Conservation (phyloP, 2,888 invertebrate genomes). For the Platycnemis pennipes region DNA sequence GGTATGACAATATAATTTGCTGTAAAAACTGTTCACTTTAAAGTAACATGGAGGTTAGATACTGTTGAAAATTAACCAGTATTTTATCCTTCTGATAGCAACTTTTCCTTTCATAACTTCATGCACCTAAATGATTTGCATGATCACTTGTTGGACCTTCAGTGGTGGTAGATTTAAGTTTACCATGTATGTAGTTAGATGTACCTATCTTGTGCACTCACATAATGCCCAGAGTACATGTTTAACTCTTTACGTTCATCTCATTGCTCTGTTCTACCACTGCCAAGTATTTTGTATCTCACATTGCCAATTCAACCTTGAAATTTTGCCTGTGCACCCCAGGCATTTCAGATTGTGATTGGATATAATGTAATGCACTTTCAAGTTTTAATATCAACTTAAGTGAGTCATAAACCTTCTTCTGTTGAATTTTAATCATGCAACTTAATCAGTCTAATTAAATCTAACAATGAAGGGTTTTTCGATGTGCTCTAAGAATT, state of each 20-base stretch:
- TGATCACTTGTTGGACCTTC: slow-evolving; percentile 56
- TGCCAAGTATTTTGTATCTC: slow-evolving; percentile 55
- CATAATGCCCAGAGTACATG: slow-evolving; percentile 59
- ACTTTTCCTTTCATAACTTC: slow-evolving; percentile 52
- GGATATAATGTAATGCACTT: slow-evolving; percentile 54
- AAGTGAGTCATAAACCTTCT: slow-evolving; percentile 46
- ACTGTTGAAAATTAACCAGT: slow-evolving; percentile 4
- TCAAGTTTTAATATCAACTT: slow-evolving; percentile 60
- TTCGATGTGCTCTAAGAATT: slow-evolving; percentile 14
- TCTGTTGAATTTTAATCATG: slow-evolving; percentile 58
- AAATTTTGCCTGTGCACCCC: slow-evolving; percentile 49
- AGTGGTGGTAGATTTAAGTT: slow-evolving; percentile 58
- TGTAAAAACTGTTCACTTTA: slow-evolving; percentile 7
- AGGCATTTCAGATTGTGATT: slow-evolving; percentile 59
- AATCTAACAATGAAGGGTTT: slow-evolving; percentile 51
- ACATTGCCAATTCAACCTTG: slow-evolving; percentile 55
- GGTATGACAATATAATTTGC: background rate
- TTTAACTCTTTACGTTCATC: slow-evolving; percentile 47
- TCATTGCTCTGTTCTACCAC: slow-evolving; percentile 52
- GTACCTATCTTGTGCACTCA: slow-evolving; percentile 45
- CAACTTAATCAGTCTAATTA: slow-evolving; percentile 63
- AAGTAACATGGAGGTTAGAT: slow-evolving; percentile 15
- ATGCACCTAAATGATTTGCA: slow-evolving; percentile 59
- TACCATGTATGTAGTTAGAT: slow-evolving; percentile 46
- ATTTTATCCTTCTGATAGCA: slow-evolving; percentile 53